Evolutionary conservation across 1,140 invertebrate genomes (phyloP), one percentile per base, ranked within the genome.

Genomic region (Hycleus cichorii): DNA sequence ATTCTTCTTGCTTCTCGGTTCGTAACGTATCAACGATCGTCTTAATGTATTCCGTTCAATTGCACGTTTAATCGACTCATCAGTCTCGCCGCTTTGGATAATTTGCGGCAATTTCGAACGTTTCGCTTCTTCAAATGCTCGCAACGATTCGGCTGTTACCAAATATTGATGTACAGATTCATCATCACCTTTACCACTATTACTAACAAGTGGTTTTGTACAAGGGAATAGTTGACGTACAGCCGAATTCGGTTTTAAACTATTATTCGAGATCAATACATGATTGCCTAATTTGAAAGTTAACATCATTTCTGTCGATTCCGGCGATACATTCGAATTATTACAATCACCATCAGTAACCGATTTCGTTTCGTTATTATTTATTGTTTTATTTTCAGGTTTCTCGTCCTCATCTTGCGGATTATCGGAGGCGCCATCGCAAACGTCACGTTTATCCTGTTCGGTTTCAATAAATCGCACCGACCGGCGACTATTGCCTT

Each of bases 1-100:
- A 11, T 66, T 71, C 60, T 79, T 80, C 69, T 78, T 80, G 32
- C 73, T 78, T 70, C 59, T 76, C 72, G 63, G 75, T 73, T 58
- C 78, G 66, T 49, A 78, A 72, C 88, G 81, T 64, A 90, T 83
- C 55, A 88, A 69, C 8, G 83, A 87, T 18, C 87, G 74, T 3
- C 86, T 70, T 9, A 89, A 69, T 1, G 86, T 85, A 64, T 89
- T 89, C 18, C 86, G 78, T 62, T 89, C 86, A 63, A 89, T 88
- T 12, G 85, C 86, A 49, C 80, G 74, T 11, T 80, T 64, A 81
- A 79, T 81, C 9, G 79, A 78, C 1, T 83, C 78, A 47, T 84
- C 82, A 26, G 74, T 75, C 25, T 78, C 78, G 1, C 66, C 61
- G 42, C 62, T 68, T 40, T 69, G 75, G 67, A 68, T 73, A 71